Conservation (phyloP, 2,888 invertebrate species). For the Yponomeuta evonymella region DNA sequence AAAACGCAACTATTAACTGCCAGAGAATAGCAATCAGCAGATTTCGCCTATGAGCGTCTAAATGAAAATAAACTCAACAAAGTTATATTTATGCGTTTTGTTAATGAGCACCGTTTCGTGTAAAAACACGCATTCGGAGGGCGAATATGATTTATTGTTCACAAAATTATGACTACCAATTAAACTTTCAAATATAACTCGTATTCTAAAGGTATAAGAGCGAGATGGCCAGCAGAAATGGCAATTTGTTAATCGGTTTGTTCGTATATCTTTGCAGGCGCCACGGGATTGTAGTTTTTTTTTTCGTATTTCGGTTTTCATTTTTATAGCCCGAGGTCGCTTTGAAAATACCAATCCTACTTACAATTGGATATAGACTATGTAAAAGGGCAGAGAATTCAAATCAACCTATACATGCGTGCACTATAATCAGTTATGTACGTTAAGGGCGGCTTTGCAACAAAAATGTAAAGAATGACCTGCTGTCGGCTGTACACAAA, state of each 20-base stretch:
- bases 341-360: slow-evolving; percentile 47
- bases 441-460: too few relatives aligned
- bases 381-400: neutral
- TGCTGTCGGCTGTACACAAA: too few relatives aligned
- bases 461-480: too few relatives aligned
- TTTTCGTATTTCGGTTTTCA: slow-evolving; percentile 48
- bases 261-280: slow-evolving; percentile 49
- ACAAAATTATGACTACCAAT: neutral
- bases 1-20: neutral
- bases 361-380: slow-evolving; percentile 23
- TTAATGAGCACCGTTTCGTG: slow-evolving; percentile 53
- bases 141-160: slow-evolving; percentile 67
- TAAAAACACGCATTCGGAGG: slow-evolving; percentile 63
- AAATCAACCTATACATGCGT: too few relatives aligned
- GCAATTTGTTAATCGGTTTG: slow-evolving; percentile 16
- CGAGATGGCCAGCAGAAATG: neutral
- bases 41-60: neutral
- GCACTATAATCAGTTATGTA: too few relatives aligned
- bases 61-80: slow-evolving; percentile 22
- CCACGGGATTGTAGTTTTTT: slow-evolving; percentile 57
- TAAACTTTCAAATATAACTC: slow-evolving; percentile 24
- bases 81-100: slow-evolving; percentile 54
- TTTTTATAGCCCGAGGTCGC: slow-evolving; percentile 61
- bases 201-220: neutral
- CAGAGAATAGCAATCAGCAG: slow-evolving; percentile 3